phyloP scores from a whole-genome alignment of 2,797 vertebrate genomes.

The Tenualosa thibaudeaui region DNA sequence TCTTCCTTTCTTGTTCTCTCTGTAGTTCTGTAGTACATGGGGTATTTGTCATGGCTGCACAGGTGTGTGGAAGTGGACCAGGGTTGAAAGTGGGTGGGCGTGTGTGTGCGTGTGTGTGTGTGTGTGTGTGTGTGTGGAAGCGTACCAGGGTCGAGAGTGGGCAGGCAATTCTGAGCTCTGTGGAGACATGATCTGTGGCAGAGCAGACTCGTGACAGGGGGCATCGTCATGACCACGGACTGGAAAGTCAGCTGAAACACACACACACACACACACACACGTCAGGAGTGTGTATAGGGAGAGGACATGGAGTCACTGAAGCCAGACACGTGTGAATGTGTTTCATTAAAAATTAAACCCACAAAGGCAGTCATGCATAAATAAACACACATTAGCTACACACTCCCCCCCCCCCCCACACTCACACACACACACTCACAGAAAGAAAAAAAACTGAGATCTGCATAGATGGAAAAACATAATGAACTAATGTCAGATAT shows the following conservation, averaged over 20 bases:
- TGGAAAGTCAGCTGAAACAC: slow-evolving; percentile 44
- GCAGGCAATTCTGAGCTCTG: slow-evolving; percentile 21
- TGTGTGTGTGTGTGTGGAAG: slow-evolving; percentile 32
- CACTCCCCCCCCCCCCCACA: neutral
- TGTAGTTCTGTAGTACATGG: neutral
- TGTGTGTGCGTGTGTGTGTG: too few relatives aligned
- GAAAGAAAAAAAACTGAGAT: neutral
- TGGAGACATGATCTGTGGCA: slow-evolving; percentile 30
- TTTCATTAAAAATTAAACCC: neutral
- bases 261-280: slow-evolving; percentile 17
- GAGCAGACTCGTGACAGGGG: slow-evolving; percentile 24
- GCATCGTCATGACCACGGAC: slow-evolving; percentile 27
- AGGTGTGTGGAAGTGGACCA: slow-evolving; percentile 45
- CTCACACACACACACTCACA: neutral
- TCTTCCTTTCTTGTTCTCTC: neutral
- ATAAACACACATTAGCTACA: neutral
- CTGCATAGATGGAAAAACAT: too few relatives aligned
- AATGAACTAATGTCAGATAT: too few relatives aligned
- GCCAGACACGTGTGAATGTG: slow-evolving; percentile 26
- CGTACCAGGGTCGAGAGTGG: slow-evolving; percentile 40
- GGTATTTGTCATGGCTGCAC: slow-evolving; percentile 39
- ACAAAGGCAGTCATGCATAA: neutral
- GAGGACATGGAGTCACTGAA: slow-evolving; percentile 19
- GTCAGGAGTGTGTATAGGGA: neutral
- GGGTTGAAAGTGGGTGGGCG: slow-evolving; percentile 30